These are phyloP conservation scores for Sympetrum striolatum DNA, from an alignment of 2,888 invertebrate genomes.

Conservation along the genomic window DNA sequence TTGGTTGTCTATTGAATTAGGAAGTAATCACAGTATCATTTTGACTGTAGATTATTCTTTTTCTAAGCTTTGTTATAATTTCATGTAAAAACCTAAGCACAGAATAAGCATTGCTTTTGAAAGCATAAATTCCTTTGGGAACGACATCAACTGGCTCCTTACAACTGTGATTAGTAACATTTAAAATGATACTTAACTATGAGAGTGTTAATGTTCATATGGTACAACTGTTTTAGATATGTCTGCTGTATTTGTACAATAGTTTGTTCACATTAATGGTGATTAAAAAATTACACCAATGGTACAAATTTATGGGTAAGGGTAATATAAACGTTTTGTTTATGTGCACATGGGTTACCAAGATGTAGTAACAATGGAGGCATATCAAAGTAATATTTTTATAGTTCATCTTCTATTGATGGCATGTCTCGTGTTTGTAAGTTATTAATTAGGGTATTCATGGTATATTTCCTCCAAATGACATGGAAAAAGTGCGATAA, in stretches of 20 bases:
- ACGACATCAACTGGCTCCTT: neutral
- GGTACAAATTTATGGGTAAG: slow-evolving; percentile 2
- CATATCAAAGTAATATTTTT: slow-evolving; percentile 6
- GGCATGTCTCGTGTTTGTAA: neutral
- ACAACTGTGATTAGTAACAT: neutral
- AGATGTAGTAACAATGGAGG: neutral
- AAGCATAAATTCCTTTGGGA: neutral
- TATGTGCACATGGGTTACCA: neutral
- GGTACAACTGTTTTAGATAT: neutral
- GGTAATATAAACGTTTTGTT: neutral
- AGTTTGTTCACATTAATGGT: neutral
- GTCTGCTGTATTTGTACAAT: neutral
- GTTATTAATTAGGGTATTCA: neutral
- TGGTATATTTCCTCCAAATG: neutral
- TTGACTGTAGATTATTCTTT: neutral
- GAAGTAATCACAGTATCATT: neutral
- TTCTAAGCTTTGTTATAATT: neutral
- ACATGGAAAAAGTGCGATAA: neutral
- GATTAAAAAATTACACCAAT: neutral
- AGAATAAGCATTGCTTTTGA: neutral
- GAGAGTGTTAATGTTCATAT: neutral
- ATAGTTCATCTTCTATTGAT: neutral
- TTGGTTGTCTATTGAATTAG: too few relatives aligned
- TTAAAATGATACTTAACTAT: neutral
- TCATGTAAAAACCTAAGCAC: neutral